Evolutionary conservation across 2,888 invertebrate genomes (phyloP), one percentile per base, ranked within the genome.

Genomic region (Xylocampa areola): DNA sequence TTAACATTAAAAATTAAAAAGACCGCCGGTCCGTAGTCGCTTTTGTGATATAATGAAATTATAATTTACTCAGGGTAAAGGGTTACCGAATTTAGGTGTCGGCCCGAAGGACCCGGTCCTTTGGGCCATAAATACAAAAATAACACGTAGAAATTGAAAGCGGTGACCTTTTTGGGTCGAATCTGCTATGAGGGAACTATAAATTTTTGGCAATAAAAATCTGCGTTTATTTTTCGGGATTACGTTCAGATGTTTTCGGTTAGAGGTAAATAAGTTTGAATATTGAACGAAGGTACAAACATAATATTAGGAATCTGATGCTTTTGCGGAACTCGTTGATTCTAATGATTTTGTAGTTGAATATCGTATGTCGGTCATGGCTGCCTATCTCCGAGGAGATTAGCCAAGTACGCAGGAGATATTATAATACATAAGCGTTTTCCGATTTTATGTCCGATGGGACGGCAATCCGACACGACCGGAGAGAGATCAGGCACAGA

Each of bases 111-210:
- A 19, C 17, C 10, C 13, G 25, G 13, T 3, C 16, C 35, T 23
- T 17, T 41, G 23, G 27, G 21, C 48, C 40, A 45, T 68, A 60
- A 67, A 72, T 54, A 68, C 48, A 45, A 51, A 72, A 68, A 72
- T 72, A 68, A 68, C 73, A 60, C 11, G 23, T 7, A 44, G 32
- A 49, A 65, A 68, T 68, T 72, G 73, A 68, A 72, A 43, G 27
- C 6, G 17, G 27, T 19, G 50, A 54, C 61, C 68, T 50, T 67
- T 71, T 68, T 60, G n/a, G 45, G 29, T 25, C 27, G 37, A 14
- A 36, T 17, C 71, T 66, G 41, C 21, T n/a, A 36, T 19, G 35
- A 23, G 13, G 25, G 29, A 14, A 39, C 32, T 50, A 37, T 50
- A 27, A 48, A 40, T 44, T 64, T 35, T 36, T 43, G 6, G 7